Conservation (phyloP, 2,888 invertebrate genomes). For the Andrena marginata region DNA sequence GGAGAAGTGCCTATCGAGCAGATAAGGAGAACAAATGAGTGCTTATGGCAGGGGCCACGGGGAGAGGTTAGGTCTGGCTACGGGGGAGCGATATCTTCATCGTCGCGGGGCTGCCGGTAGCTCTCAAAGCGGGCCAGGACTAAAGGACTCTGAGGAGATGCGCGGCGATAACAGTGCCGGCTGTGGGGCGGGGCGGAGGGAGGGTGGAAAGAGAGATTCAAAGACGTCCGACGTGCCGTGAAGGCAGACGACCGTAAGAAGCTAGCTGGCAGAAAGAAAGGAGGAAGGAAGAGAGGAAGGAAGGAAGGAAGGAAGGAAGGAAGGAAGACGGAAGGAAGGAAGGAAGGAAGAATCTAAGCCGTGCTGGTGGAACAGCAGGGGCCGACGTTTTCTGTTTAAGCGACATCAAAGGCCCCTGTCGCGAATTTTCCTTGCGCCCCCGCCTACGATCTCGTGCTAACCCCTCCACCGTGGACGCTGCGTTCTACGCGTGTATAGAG, state of each 20-base stretch:
- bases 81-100: conserved; percentile 62
- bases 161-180: conserved; percentile 63
- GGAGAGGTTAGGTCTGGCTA: background rate
- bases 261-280: conserved; percentile 53
- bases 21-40: conserved; percentile 72
- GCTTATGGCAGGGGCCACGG: conserved; percentile 60
- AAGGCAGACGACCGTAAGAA: conserved; percentile 59
- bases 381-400: conserved; percentile 76
- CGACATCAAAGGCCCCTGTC: conserved; percentile 77
- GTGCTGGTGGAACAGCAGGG: conserved; percentile 48
- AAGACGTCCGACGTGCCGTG: conserved; percentile 64
- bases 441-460: conserved; percentile 24
- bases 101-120: conserved; percentile 54
- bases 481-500: too few species aligned
- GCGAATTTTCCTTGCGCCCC: conserved; percentile 75
- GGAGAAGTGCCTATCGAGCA: conserved; percentile 71
- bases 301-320: conserved; percentile 20
- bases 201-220: conserved; percentile 57
- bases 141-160: conserved; percentile 68
- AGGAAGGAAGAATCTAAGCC: conserved; percentile 59
- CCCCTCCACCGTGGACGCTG: background rate
- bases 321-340: conserved; percentile 45
- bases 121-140: conserved; percentile 66
- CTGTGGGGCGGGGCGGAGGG: conserved; percentile 37
- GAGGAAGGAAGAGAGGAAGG: conserved; percentile 17